A percentile compares a stretch with the other conserved stretches of the same genome.
Conservation (phyloP, 2,797 vertebrate genomes). For the Cichlasoma orientale region DNA sequence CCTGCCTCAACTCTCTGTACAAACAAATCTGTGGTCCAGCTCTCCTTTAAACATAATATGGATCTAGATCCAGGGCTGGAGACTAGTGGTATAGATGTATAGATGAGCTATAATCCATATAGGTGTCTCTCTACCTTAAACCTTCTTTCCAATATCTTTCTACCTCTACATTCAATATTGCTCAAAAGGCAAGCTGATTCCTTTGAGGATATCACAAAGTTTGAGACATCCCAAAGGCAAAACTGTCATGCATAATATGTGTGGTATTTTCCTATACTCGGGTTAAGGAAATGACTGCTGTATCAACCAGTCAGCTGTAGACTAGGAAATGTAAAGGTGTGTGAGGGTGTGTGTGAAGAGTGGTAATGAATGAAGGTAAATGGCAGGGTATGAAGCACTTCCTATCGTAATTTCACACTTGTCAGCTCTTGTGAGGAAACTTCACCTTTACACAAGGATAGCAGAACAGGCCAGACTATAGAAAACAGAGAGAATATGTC, state of each 20-base stretch:
- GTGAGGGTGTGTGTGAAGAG: conserved; percentile 41
- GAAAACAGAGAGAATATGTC: conserved; percentile 63
- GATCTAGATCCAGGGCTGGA: conserved; percentile 55
- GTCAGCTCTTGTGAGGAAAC: conserved; percentile 81
- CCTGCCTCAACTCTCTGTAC: conserved; percentile 27
- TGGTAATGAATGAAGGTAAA: conserved; percentile 81
- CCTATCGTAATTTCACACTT: conserved; percentile 84
- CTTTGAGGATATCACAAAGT: conserved; percentile 57
- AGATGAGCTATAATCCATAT: conserved; percentile 71
- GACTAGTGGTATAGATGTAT: conserved; percentile 61
- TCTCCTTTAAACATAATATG: conserved; percentile 66
- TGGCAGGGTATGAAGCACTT: conserved; percentile 78
- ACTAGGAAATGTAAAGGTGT: conserved; percentile 28
- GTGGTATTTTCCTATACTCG: conserved; percentile 52
- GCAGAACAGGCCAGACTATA: conserved; percentile 55
- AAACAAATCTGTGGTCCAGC: conserved; percentile 42
- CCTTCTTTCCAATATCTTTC: conserved; percentile 52
- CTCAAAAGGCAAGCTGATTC: conserved; percentile 54
- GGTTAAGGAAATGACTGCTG: conserved; percentile 61
- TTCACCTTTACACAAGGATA: conserved; percentile 82
- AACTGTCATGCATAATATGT: conserved; percentile 53
- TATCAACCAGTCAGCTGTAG: conserved; percentile 69
- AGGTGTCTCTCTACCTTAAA: conserved; percentile 41
- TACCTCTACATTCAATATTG: conserved; percentile 55
- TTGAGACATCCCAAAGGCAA: conserved; percentile 43